These are phyloP conservation scores for Rhabdophis nuchalis DNA, from an alignment of 2,797 vertebrate genomes.

Conservation along the genomic window DNA sequence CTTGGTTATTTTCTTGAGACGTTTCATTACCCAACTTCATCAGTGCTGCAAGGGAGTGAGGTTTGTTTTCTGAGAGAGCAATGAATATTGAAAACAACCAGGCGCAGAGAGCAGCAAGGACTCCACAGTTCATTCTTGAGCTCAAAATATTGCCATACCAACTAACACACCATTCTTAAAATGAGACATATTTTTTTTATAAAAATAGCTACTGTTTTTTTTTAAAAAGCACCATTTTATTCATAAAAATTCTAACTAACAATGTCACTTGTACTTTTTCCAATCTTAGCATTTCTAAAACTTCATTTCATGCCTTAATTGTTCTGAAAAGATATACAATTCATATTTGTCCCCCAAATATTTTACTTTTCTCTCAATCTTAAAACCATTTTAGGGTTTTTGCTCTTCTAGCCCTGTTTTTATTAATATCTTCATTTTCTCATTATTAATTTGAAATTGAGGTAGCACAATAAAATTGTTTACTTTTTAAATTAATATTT, in stretches of 20 bases:
- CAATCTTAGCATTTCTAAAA: background rate
- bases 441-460: background rate
- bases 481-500: background rate
- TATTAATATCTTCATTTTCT: background rate
- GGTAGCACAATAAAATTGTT: background rate
- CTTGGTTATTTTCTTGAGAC: background rate
- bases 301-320: background rate
- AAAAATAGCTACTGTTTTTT: background rate
- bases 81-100: background rate
- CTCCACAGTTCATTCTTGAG: background rate
- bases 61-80: background rate
- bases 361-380: background rate
- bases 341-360: background rate
- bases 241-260: background rate
- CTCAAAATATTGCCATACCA: background rate
- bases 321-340: background rate
- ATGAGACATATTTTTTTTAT: background rate
- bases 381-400: background rate
- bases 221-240: background rate
- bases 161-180: background rate
- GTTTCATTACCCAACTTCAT: background rate
- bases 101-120: background rate
- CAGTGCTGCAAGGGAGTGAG: background rate
- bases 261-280: background rate
- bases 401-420: background rate